Evolutionary conservation across 2,113 vertebrate genomes (phyloP).

Genomic region (Pipra filicauda): DNA sequence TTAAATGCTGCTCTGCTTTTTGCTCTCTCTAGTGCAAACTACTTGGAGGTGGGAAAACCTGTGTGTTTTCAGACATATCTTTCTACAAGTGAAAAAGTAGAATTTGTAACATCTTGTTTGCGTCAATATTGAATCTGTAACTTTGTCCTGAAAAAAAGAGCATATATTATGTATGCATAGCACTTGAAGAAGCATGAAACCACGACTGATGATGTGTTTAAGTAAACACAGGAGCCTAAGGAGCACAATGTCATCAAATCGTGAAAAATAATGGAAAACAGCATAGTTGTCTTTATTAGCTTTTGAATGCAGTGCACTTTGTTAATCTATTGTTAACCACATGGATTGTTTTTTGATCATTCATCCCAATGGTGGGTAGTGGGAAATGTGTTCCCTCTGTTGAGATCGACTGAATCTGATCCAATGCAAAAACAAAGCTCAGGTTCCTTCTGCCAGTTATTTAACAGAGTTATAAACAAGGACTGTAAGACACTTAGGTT

Average conservation of each 20-base stretch:
- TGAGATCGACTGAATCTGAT: neutral
- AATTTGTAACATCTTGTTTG: neutral
- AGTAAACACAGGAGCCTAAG: constrained; percentile 54
- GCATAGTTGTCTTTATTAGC: neutral
- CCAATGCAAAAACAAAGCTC: constrained; percentile 3
- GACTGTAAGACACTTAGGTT: neutral
- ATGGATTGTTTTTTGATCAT: constrained; percentile 15
- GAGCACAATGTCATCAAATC: constrained; percentile 34
- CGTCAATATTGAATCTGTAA: neutral
- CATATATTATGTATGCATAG: neutral
- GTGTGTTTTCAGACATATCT: neutral
- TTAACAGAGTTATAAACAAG: neutral
- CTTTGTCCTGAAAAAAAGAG: neutral
- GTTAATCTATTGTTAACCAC: constrained; percentile 38
- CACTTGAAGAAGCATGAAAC: neutral
- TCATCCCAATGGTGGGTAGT: neutral
- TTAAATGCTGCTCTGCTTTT: neutral
- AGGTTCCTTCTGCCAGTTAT: neutral
- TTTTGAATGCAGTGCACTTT: constrained; percentile 33
- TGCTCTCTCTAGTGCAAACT: neutral
- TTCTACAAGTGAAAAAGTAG: neutral
- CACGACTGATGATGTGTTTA: constrained; percentile 25
- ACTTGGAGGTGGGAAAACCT: neutral
- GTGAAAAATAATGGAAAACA: constrained; percentile 45
- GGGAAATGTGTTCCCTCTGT: neutral